phyloP scores from a whole-genome alignment of 23 tunicate species.

The Ciona savignyi region DNA sequence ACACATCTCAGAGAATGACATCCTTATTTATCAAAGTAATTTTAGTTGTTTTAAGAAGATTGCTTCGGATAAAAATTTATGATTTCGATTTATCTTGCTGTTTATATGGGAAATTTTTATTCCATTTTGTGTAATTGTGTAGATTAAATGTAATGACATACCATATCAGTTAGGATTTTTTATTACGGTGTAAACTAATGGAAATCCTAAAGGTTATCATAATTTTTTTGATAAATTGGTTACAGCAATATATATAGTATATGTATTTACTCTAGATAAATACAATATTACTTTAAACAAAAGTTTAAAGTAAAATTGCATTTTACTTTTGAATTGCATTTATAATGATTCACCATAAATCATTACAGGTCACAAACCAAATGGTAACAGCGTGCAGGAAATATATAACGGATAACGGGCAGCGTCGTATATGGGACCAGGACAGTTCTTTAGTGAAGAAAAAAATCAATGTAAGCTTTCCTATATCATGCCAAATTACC shows the following conservation, averaged over 20 bases:
- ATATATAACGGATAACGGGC: constrained; percentile 82
- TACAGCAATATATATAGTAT: too few relatives aligned
- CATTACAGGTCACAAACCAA: constrained; percentile 78
- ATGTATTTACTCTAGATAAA: too few relatives aligned
- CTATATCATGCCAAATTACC: background rate
- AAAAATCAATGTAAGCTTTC: constrained; percentile 47
- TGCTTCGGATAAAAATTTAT: too few relatives aligned
- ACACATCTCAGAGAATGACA: constrained; percentile 98
- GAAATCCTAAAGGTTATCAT: too few relatives aligned
- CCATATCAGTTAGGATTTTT: too few relatives aligned
- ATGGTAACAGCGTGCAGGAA: constrained; percentile 95
- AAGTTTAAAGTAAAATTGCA: background rate
- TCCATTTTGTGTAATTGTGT: too few relatives aligned
- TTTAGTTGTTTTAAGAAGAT: background rate
- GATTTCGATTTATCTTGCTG: too few relatives aligned
- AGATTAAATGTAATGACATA: too few relatives aligned
- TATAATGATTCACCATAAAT: background rate
- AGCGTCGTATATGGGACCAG: constrained; percentile 89
- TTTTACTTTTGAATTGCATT: background rate
- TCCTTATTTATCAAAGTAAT: constrained; percentile 86
- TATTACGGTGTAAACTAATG: too few relatives aligned
- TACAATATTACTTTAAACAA: background rate
- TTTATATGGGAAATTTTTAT: background rate
- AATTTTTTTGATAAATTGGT: too few relatives aligned
- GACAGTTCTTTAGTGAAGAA: constrained; percentile 55